Conservation (phyloP, 2,888 invertebrate genomes). For the Diaphora mendica region DNA sequence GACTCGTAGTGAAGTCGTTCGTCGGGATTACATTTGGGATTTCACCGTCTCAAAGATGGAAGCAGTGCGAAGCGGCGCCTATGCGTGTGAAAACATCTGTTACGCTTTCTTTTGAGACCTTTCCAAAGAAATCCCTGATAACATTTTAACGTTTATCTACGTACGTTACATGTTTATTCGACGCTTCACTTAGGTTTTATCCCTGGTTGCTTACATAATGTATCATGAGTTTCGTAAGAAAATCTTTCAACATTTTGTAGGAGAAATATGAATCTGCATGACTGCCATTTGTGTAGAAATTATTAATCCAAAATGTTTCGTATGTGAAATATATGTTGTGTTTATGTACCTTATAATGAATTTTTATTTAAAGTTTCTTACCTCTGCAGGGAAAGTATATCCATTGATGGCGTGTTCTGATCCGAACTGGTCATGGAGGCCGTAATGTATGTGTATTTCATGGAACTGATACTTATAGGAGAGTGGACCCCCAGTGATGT, state of each 20-base stretch:
- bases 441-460: slow-evolving; percentile 98
- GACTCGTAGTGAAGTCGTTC: slow-evolving; percentile 73
- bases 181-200: slow-evolving; percentile 53
- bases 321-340: slow-evolving; percentile 26
- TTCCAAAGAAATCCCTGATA: slow-evolving; percentile 67
- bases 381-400: slow-evolving; percentile 98
- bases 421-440: slow-evolving; percentile 95
- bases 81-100: slow-evolving; percentile 84
- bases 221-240: slow-evolving; percentile 37
- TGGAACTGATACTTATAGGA: slow-evolving; percentile 98
- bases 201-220: slow-evolving; percentile 48
- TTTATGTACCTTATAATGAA: slow-evolving; percentile 37
- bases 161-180: slow-evolving; percentile 51
- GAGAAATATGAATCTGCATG: slow-evolving; percentile 37
- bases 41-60: slow-evolving; percentile 67
- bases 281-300: slow-evolving; percentile 29
- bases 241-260: slow-evolving; percentile 42
- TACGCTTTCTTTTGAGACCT: slow-evolving; percentile 76
- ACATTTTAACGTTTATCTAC: slow-evolving; percentile 62
- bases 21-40: slow-evolving; percentile 83
- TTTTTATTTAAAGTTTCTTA: slow-evolving; percentile 77
- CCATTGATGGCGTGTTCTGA: slow-evolving; percentile 99
- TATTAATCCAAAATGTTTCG: slow-evolving; percentile 29
- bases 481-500: slow-evolving; percentile 98
- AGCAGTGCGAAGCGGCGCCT: slow-evolving; percentile 57